Percentiles rank a stretch among this genome's conserved stretches.
phyloP scores from a whole-genome alignment of 1,140 invertebrate genomes.

The Sesamia nonagrioides region DNA sequence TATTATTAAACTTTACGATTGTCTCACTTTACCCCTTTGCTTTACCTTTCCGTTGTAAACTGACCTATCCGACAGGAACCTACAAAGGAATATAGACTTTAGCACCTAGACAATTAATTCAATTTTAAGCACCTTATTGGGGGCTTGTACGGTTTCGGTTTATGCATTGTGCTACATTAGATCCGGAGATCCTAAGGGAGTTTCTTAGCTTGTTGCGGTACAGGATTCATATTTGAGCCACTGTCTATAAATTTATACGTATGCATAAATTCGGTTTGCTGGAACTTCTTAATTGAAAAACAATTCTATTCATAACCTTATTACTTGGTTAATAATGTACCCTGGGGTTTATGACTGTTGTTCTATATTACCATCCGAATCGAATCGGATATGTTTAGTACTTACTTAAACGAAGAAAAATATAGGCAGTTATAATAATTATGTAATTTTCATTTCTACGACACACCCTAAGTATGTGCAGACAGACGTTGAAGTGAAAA shows the following conservation, averaged over 20 bases:
- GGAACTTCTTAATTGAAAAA: constrained; percentile 51
- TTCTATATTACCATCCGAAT: too few relatives aligned
- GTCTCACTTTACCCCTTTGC: constrained; percentile 86
- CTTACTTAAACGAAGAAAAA: too few relatives aligned
- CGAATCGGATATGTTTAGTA: too few relatives aligned
- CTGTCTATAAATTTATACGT: constrained; percentile 74
- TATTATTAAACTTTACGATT: constrained; percentile 88
- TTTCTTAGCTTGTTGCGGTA: constrained; percentile 83
- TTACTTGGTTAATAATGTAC: not conserved
- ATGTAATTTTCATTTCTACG: too few relatives aligned
- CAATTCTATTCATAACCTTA: constrained; percentile 37
- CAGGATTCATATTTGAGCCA: constrained; percentile 84
- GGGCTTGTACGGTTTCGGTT: constrained; percentile 56
- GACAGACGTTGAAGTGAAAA: too few relatives aligned
- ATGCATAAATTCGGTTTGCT: constrained; percentile 46
- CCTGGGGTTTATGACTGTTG: too few relatives aligned
- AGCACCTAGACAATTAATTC: constrained; percentile 51
- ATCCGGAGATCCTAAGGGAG: constrained; percentile 82
- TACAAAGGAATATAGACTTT: constrained; percentile 58
- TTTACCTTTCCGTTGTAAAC: constrained; percentile 55
- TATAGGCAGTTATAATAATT: too few relatives aligned
- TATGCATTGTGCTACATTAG: constrained; percentile 56
- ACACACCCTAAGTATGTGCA: too few relatives aligned
- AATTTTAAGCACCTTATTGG: constrained; percentile 57
- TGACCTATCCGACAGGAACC: constrained; percentile 50